Evolutionary conservation across 2,888 invertebrate genomes (phyloP).

Genomic region (Drosophila anomelani): DNA sequence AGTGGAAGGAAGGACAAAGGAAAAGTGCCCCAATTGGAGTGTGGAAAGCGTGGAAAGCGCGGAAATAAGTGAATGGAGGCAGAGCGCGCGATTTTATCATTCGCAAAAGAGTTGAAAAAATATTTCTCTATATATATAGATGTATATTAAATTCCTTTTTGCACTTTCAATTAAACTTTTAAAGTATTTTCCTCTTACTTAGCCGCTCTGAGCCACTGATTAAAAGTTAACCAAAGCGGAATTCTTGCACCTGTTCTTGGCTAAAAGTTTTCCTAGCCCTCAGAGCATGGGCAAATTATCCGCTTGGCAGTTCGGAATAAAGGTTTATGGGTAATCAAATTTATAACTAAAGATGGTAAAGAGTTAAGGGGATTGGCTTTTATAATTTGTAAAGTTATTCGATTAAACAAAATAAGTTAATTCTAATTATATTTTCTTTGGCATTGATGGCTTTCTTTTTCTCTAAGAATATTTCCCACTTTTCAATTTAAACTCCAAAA

Average conservation of each 20-base stretch:
- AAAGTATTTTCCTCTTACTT: conserved; percentile 10
- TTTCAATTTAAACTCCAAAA: neutral
- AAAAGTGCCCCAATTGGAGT: conserved; percentile 7
- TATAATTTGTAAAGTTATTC: too few species aligned
- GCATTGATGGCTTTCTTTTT: neutral
- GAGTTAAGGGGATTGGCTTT: too few species aligned
- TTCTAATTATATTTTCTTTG: neutral
- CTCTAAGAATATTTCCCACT: neutral
- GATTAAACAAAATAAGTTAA: neutral
- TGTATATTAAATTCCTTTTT: conserved; percentile 5
- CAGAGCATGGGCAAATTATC: conserved; percentile 4
- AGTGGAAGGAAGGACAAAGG: conserved; percentile 22
- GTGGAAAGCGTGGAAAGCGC: neutral
- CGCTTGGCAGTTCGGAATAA: neutral
- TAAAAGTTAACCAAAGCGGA: conserved; percentile 25
- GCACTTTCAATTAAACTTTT: conserved; percentile 42
- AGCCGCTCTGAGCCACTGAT: conserved; percentile 18
- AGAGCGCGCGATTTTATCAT: conserved; percentile 25
- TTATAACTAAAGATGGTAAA: neutral
- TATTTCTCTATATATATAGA: neutral
- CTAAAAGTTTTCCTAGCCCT: conserved; percentile 8
- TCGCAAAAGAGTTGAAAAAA: conserved; percentile 16
- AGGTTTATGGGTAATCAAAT: neutral
- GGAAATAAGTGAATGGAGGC: conserved; percentile 8
- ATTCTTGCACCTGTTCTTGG: conserved; percentile 15